Evolutionary conservation across 1,140 invertebrate genomes (phyloP).

Genomic region (Calosoma granatense): DNA sequence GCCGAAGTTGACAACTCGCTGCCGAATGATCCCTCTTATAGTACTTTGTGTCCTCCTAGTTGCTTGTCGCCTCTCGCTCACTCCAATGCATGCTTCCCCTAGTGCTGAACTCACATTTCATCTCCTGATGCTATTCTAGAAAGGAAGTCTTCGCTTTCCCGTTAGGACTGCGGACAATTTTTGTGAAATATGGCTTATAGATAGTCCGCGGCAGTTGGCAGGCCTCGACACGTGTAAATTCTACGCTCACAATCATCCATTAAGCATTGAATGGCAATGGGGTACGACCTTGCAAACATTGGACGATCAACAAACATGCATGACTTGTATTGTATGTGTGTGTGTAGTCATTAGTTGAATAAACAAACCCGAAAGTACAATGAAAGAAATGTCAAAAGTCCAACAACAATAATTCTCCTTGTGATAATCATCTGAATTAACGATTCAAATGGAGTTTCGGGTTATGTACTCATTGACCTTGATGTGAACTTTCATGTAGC

Average conservation of each 20-base stretch:
- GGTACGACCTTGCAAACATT: too few species aligned
- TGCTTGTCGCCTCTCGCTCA: background rate
- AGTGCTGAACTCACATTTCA: background rate
- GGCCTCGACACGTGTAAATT: background rate
- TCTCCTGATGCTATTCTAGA: constrained; percentile 6
- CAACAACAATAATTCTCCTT: too few species aligned
- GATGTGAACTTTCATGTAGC: too few species aligned
- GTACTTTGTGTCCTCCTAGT: background rate
- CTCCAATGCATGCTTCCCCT: too few species aligned
- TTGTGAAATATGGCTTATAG: constrained; percentile 4
- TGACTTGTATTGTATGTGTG: too few species aligned
- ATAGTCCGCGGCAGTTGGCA: background rate
- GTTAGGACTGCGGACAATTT: background rate
- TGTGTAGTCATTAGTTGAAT: too few species aligned
- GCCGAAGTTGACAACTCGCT: background rate
- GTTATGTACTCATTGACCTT: too few species aligned
- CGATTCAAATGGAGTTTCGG: too few species aligned
- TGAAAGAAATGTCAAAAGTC: too few species aligned
- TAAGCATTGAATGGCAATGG: background rate
- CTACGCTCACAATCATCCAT: background rate
- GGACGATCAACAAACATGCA: too few species aligned
- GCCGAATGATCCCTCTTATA: background rate
- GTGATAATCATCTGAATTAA: too few species aligned
- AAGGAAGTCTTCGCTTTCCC: constrained; percentile 1
- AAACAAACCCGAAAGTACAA: too few species aligned